Percentiles rank a stretch among this genome's conserved stretches.
Conservation (phyloP, 2,888 invertebrate genomes). For the Deilephila porcellus region DNA sequence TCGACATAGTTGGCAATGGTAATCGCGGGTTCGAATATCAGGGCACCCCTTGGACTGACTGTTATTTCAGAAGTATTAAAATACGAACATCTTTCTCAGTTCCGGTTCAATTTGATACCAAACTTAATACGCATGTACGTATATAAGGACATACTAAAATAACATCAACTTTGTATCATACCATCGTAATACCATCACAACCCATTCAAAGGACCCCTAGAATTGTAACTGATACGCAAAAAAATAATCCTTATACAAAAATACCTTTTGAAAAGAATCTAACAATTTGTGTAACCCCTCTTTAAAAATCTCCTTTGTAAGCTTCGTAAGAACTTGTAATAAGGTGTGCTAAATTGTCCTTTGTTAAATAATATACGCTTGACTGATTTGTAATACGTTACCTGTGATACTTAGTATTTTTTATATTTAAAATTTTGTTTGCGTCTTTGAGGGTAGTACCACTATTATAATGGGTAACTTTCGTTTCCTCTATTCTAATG, state of each 20-base stretch:
- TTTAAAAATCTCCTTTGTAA: background rate
- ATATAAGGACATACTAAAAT: too few relatives aligned
- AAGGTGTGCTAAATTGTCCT: background rate
- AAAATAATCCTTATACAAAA: background rate
- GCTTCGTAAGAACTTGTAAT: background rate
- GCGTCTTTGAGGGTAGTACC: too few relatives aligned
- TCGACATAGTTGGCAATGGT: too few relatives aligned
- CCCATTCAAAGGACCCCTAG: background rate
- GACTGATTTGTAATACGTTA: background rate
- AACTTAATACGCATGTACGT: too few relatives aligned
- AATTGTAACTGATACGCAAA: constrained; percentile 6
- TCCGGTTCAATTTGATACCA: too few relatives aligned
- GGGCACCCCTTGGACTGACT: too few relatives aligned
- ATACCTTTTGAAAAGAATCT: background rate
- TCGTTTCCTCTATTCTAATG: too few relatives aligned
- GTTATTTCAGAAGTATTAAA: too few relatives aligned
- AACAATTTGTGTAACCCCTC: constrained; percentile 1
- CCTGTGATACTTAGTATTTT: background rate
- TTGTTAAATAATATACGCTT: background rate
- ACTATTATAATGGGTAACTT: too few relatives aligned
- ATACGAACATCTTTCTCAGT: too few relatives aligned
- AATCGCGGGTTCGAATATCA: too few relatives aligned
- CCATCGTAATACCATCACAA: background rate
- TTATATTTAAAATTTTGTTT: too few relatives aligned
- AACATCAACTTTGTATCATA: background rate